A percentile compares a stretch with the other conserved stretches of the same genome.
phyloP scores from a whole-genome alignment of 2,113 vertebrate species.

The Uria aalge region DNA sequence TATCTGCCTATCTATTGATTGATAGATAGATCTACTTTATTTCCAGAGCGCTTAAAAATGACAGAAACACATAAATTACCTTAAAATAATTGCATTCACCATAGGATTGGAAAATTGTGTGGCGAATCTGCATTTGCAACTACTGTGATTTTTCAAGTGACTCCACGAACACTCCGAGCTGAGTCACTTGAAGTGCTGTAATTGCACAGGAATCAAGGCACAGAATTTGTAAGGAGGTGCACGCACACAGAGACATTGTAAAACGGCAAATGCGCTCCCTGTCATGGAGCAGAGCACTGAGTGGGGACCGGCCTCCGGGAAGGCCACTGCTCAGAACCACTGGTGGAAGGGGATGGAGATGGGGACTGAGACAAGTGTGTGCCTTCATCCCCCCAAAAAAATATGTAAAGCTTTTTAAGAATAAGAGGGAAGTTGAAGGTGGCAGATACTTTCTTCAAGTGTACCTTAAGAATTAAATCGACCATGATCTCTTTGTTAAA shows the following conservation, averaged over 20 bases:
- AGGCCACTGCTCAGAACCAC: not conserved
- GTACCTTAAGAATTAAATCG: not conserved
- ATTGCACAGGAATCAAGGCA: not conserved
- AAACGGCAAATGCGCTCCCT: not conserved
- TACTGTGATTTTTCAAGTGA: not conserved
- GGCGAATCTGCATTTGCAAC: not conserved
- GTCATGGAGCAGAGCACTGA: accelerated
- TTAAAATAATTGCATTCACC: not conserved
- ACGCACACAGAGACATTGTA: not conserved
- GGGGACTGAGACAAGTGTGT: not conserved
- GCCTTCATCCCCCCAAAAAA: not conserved
- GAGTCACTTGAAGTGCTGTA: not conserved
- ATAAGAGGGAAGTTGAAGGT: not conserved
- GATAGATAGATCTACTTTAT: not conserved
- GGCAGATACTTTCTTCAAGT: not conserved
- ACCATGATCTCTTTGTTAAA: not conserved
- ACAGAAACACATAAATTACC: not conserved
- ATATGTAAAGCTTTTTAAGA: not conserved
- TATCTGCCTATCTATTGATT: not conserved
- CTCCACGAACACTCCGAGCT: not conserved
- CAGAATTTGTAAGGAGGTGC: not conserved
- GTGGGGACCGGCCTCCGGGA: accelerated
- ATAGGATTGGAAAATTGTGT: not conserved
- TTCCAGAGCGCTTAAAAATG: not conserved
- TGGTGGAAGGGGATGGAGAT: not conserved